These are phyloP conservation scores for Drosophila nigricruria DNA, from an alignment of 2,888 invertebrate genomes.

Conservation along the genomic window DNA sequence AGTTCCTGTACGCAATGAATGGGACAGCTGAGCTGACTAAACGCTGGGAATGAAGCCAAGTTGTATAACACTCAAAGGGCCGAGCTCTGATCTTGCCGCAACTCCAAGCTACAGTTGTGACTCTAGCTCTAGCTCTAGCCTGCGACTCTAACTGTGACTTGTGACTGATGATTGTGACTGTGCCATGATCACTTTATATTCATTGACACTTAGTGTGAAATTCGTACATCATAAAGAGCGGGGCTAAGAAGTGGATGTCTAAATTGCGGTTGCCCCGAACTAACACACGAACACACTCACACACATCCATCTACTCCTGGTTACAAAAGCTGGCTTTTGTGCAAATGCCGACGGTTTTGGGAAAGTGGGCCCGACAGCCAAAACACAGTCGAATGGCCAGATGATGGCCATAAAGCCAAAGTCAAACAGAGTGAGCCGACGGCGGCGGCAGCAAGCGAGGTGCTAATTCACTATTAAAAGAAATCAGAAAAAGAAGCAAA, in stretches of 20 bases:
- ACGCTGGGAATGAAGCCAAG: constrained; percentile 44
- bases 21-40: constrained; percentile 20
- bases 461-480: constrained; percentile 82
- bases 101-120: not conserved
- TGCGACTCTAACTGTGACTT: constrained; percentile 5
- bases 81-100: constrained; percentile 51
- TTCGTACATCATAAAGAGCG: constrained; percentile 74
- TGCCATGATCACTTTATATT: constrained; percentile 78
- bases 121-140: not conserved
- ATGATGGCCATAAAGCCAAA: constrained; percentile 60
- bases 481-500: constrained; percentile 65
- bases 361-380: constrained; percentile 52
- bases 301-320: constrained; percentile 29
- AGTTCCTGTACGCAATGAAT: constrained; percentile 25
- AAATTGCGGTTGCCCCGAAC: constrained; percentile 68
- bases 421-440: constrained; percentile 51
- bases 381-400: constrained; percentile 36
- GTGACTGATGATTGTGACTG: constrained; percentile 10
- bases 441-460: constrained; percentile 47
- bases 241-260: constrained; percentile 40
- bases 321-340: constrained; percentile 75
- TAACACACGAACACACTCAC: constrained; percentile 4
- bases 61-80: constrained; percentile 51
- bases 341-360: constrained; percentile 52
- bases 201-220: constrained; percentile 79